Evolutionary conservation across 1,140 invertebrate species (phyloP).

Genomic region (Acyrthosiphon pisum): DNA sequence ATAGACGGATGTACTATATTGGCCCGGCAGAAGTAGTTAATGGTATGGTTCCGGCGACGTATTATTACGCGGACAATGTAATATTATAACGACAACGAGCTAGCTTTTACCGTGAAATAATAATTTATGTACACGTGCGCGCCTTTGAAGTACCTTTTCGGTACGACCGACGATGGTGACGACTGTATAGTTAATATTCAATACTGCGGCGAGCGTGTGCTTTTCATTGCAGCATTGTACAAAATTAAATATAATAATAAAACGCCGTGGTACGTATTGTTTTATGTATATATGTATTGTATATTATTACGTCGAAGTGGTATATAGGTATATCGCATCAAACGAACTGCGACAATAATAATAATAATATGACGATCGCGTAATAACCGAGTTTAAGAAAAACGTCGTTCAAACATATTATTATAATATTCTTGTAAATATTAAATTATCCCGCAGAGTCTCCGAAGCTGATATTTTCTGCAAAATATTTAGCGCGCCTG

Average conservation of each 20-base stretch:
- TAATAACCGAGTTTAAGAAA: neutral
- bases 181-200: too few relatives aligned
- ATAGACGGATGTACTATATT: neutral
- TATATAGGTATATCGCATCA: neutral
- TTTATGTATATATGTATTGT: neutral
- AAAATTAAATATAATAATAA: neutral
- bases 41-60: neutral
- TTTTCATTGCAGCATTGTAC: neutral
- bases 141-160: neutral
- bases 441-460: neutral
- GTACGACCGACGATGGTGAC: neutral
- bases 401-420: neutral
- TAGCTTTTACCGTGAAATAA: neutral
- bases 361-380: neutral
- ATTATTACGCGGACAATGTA: neutral
- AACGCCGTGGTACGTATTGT: too few relatives aligned
- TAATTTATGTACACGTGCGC: neutral
- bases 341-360: neutral
- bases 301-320: neutral
- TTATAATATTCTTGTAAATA: neutral
- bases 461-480: neutral
- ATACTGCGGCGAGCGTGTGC: neutral
- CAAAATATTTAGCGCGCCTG: neutral
- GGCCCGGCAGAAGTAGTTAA: neutral
- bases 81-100: neutral